A percentile compares a stretch with the other conserved stretches of the same genome.
These are phyloP conservation scores for Diplolepis rosae DNA, from an alignment of 2,888 invertebrate species.

Conservation along the genomic window DNA sequence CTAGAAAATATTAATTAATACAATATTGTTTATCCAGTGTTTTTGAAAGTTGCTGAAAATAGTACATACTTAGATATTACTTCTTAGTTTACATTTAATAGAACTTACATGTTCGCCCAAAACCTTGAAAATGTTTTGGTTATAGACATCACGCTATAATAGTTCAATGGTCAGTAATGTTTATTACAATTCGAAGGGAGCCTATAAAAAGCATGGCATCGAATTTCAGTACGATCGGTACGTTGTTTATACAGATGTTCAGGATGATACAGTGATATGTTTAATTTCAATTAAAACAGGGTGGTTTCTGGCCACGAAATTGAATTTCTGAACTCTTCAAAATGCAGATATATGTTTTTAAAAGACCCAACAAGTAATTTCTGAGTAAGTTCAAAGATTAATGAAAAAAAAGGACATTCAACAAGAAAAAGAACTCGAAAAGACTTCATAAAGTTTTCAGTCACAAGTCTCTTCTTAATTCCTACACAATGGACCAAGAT, in stretches of 20 bases:
- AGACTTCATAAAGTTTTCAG: conserved; percentile 16
- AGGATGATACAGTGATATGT: not conserved
- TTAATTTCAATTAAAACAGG: not conserved
- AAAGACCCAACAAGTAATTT: too few relatives aligned
- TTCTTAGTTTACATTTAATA: too few relatives aligned
- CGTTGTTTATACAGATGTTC: not conserved
- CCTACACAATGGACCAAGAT: conserved; percentile 3
- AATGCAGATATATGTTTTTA: too few relatives aligned
- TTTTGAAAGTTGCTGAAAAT: too few relatives aligned
- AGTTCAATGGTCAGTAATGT: conserved; percentile 6
- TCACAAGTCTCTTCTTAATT: conserved; percentile 7
- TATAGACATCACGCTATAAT: not conserved
- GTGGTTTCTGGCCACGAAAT: not conserved
- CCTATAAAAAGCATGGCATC: conserved; percentile 46
- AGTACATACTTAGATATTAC: not conserved
- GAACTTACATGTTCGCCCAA: too few relatives aligned
- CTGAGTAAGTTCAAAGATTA: conserved; percentile 47
- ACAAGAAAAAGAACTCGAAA: conserved; percentile 8
- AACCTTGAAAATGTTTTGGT: too few relatives aligned
- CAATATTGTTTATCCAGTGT: too few relatives aligned
- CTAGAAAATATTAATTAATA: too few relatives aligned
- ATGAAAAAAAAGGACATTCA: conserved; percentile 36
- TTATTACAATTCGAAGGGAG: conserved; percentile 30
- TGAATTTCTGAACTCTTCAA: not conserved
- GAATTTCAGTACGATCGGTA: conserved; percentile 43